Conservation (phyloP, 2,888 invertebrate species). For the Julus scanicus region DNA sequence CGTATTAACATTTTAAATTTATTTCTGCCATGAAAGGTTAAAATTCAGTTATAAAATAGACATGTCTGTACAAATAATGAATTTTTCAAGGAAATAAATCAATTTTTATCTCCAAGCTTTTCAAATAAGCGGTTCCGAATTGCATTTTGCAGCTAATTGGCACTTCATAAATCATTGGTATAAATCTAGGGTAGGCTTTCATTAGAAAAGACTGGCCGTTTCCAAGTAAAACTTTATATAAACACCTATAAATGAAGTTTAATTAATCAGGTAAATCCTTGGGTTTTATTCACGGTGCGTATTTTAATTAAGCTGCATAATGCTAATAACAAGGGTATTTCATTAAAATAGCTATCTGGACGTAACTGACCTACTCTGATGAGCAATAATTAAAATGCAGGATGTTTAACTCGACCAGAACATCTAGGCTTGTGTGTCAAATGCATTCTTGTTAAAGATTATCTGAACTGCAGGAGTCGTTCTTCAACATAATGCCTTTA, state of each 20-base stretch:
- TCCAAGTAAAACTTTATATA: background rate
- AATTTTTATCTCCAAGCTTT: background rate
- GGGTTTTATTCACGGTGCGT: background rate
- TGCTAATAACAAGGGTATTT: background rate
- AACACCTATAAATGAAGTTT: background rate
- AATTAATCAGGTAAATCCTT: background rate
- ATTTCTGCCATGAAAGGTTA: background rate
- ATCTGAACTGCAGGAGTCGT: background rate
- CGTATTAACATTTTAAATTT: background rate
- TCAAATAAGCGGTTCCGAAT: background rate
- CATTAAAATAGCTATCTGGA: background rate
- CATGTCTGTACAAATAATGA: background rate
- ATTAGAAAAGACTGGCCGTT: background rate
- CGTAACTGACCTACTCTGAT: background rate
- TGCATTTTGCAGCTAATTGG: background rate
- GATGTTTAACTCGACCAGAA: conserved; percentile 28
- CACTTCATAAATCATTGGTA: background rate
- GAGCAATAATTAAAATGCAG: conserved; percentile 33
- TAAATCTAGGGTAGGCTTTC: conserved; percentile 5
- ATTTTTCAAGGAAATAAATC: background rate
- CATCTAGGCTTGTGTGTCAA: conserved; percentile 33
- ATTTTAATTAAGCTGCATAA: background rate
- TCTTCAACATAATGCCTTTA: background rate
- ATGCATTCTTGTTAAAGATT: background rate
- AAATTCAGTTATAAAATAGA: background rate